Evolutionary conservation across 2,888 invertebrate genomes (phyloP), one percentile per base, ranked within the genome.

Genomic region (Caenorhabditis imperialis): DNA sequence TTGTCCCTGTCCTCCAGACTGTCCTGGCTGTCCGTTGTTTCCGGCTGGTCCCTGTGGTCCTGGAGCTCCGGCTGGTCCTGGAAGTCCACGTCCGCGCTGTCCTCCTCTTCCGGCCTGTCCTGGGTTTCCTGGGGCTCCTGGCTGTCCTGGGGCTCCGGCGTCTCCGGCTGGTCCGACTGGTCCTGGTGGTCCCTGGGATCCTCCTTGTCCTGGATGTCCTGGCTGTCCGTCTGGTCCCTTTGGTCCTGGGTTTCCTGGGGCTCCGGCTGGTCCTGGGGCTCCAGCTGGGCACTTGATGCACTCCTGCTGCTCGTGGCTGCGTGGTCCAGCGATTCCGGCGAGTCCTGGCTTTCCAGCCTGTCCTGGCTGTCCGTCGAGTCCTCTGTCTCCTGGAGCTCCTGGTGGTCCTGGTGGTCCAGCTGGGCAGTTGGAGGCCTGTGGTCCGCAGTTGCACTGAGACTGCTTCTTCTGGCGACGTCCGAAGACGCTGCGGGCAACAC

Each of bases 351-450:
- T 61, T 67, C 76, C 76, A 38, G 76, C 60, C n/a, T 60, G 54
- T 51, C 76, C 76, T 37, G 73, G 67, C 40, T 65, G 50, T 60
- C 72, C 75, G 42, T 71, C 71, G 18, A 60, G 51, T 77, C 77
- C 77, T 37, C 54, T 54, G n/a, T 77, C 73, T 74, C 75, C 75
- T 48, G 63, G 60, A 7, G 60, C 55, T 76, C 82, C 82, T 40
- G 76, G 81, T 20, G 80, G 77, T 62, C 82, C 82, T 42, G 74
- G 76, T 47, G 77, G 78, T 44, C 83, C 83, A 44, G 70, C 71
- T 45, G 81, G 77, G 48, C 83, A 81, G 54, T 61, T 69, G 25
- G 60, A 67, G 8, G 75, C 54, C 27, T 75, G 71, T 20, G 69
- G 70, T 33, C 71, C 77, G 42, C 78, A 79, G 42, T 62, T 54